A percentile compares a stretch with the other conserved stretches of the same genome.
Conservation (phyloP, 2,888 invertebrate genomes). For the Colostygia pectinataria region DNA sequence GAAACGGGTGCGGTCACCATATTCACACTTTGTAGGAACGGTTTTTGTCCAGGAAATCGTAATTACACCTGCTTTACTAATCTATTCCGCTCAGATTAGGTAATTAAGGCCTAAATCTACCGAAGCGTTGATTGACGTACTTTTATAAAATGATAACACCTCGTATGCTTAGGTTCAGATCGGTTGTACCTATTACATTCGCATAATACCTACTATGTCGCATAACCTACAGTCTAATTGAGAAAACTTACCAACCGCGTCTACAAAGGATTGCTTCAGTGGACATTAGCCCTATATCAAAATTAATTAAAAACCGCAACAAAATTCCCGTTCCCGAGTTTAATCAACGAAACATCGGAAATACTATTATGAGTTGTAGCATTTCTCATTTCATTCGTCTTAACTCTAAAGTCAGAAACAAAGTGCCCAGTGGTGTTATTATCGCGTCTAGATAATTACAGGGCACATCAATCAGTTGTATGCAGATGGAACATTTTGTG, state of each 20-base stretch:
- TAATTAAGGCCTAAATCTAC: not conserved
- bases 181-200: too few relatives aligned
- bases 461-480: constrained; percentile 81
- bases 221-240: too few relatives aligned
- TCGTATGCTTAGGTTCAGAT: not conserved
- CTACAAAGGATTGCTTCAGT: not conserved
- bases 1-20: constrained; percentile 65
- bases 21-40: constrained; percentile 72
- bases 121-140: constrained; percentile 12
- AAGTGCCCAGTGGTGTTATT: constrained; percentile 82
- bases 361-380: constrained; percentile 79
- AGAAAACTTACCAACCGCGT: too few relatives aligned
- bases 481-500: constrained; percentile 81
- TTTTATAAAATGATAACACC: too few relatives aligned
- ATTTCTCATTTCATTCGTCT: constrained; percentile 82
- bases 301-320: constrained; percentile 54
- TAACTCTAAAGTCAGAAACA: constrained; percentile 81
- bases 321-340: constrained; percentile 46
- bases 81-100: constrained; percentile 44
- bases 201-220: too few relatives aligned
- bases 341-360: constrained; percentile 80
- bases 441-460: constrained; percentile 83
- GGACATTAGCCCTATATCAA: constrained; percentile 9
- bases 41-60: constrained; percentile 50
- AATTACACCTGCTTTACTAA: constrained; percentile 48